A percentile compares a stretch with the other conserved stretches of the same genome.
phyloP scores from a whole-genome alignment of 1,140 invertebrate species.

The Armadillidium nasatum region DNA sequence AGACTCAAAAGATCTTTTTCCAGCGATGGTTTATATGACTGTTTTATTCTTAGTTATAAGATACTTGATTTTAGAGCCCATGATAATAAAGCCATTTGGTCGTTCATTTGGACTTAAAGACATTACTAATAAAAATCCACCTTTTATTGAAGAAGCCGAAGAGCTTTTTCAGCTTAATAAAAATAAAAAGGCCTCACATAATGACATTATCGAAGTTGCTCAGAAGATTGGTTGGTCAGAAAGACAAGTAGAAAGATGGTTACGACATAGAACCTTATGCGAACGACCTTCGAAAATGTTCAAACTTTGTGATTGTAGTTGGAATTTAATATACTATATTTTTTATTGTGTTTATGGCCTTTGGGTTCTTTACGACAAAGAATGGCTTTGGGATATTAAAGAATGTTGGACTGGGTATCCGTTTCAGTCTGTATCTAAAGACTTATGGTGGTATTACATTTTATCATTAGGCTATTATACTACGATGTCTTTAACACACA shows the following conservation, averaged over 20 bases:
- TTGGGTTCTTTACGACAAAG: constrained; percentile 81
- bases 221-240: constrained; percentile 85
- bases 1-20: too few species aligned
- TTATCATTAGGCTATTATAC: constrained; percentile 80
- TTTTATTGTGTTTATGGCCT: constrained; percentile 81
- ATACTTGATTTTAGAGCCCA: too few species aligned
- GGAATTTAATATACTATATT: too few species aligned
- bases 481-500: constrained; percentile 36
- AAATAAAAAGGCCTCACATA: neutral
- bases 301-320: constrained; percentile 37
- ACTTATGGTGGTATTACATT: constrained; percentile 58
- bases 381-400: constrained; percentile 90
- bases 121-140: constrained; percentile 11
- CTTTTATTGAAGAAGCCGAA: constrained; percentile 1
- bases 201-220: constrained; percentile 53
- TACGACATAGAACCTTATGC: constrained; percentile 59
- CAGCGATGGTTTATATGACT: too few species aligned
- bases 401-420: constrained; percentile 75
- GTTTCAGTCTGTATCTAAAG: constrained; percentile 50
- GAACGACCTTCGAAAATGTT: constrained; percentile 12
- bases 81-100: constrained; percentile 16
- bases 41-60: too few species aligned
- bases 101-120: neutral
- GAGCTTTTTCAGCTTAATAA: neutral
- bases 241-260: too few species aligned